These are phyloP conservation scores for Spilogale gracilis DNA, from an alignment of 2,113 vertebrate species.

Conservation along the genomic window DNA sequence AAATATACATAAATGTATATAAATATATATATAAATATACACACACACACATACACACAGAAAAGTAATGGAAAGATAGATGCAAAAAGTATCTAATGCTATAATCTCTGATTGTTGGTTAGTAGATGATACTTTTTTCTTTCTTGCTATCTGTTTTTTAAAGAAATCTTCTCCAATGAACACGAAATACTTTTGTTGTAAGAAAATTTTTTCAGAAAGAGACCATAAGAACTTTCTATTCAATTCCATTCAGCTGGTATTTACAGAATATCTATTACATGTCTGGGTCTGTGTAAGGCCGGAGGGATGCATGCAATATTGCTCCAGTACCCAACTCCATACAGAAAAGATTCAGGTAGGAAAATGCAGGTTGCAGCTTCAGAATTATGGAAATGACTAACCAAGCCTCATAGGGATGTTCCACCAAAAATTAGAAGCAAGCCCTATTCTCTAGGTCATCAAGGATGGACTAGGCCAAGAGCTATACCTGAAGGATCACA, in stretches of 20 bases:
- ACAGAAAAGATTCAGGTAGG: background rate
- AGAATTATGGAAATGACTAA: background rate
- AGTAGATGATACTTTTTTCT: background rate
- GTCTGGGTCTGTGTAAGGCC: background rate
- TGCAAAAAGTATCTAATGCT: background rate
- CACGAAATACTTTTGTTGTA: background rate
- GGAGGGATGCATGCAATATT: background rate
- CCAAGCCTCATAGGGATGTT: background rate
- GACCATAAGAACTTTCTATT: background rate
- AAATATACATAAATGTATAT: background rate
- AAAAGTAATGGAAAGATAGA: slow-evolving; percentile 26
- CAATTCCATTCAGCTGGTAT: background rate
- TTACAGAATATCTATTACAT: background rate
- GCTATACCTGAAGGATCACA: background rate
- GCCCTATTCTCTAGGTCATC: background rate
- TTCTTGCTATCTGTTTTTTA: background rate
- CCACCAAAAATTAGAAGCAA: background rate
- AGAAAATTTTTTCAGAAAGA: slow-evolving; percentile 21
- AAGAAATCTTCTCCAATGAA: background rate
- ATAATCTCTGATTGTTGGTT: background rate
- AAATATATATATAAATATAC: no score
- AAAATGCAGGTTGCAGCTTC: background rate
- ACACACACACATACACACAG: no score
- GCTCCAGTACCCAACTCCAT: background rate
- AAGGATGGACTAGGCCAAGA: background rate